phyloP scores from a whole-genome alignment of 2,797 vertebrate genomes.

The Tauraco hartlaubi region DNA sequence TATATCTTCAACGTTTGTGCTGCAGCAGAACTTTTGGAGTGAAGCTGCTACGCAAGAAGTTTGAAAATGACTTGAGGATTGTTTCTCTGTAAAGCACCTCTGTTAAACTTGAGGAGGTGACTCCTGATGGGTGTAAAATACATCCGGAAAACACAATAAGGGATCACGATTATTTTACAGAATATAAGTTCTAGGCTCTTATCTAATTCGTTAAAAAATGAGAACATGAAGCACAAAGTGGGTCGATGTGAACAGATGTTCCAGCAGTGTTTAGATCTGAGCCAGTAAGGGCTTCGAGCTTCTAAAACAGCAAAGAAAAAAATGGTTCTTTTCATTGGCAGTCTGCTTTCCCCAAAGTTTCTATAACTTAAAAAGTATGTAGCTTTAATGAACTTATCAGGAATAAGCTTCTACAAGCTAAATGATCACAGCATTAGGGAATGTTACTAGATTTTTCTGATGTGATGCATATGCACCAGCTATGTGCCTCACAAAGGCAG shows the following conservation, averaged over 20 bases:
- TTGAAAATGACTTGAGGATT: neutral
- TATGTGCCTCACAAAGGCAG: neutral
- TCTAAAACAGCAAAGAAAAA: constrained; percentile 32
- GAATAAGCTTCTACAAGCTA: neutral
- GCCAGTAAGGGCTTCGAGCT: neutral
- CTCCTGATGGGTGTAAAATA: neutral
- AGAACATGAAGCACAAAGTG: neutral
- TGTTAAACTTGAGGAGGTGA: neutral
- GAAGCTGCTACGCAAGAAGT: neutral
- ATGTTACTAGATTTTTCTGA: neutral
- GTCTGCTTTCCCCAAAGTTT: neutral
- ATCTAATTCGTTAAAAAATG: neutral
- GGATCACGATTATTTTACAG: neutral
- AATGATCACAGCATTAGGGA: neutral
- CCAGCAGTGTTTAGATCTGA: neutral
- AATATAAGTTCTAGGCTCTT: neutral
- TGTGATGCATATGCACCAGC: neutral
- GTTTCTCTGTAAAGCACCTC: neutral
- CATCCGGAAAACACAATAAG: neutral
- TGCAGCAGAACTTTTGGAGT: neutral
- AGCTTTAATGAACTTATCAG: neutral
- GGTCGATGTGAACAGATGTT: neutral
- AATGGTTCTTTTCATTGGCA: neutral
- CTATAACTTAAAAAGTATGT: neutral
- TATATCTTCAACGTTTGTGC: neutral